These are phyloP conservation scores for Achroia grisella DNA, from an alignment of 1,140 invertebrate species.

Conservation along the genomic window DNA sequence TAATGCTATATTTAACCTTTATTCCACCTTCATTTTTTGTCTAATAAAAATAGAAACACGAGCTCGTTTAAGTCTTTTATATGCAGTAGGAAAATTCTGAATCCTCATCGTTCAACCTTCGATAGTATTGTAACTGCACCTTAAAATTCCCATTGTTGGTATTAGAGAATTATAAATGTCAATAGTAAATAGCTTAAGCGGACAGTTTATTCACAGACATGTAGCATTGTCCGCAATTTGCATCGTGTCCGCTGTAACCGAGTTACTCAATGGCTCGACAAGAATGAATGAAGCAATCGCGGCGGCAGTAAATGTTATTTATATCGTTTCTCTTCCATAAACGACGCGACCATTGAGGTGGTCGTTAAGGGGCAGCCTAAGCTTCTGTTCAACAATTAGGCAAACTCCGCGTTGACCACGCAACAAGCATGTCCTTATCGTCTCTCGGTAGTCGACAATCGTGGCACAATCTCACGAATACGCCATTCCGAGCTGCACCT, in stretches of 20 bases:
- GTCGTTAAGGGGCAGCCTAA: constrained; percentile 42
- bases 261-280: constrained; percentile 56
- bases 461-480: constrained; percentile 64
- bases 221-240: constrained; percentile 52
- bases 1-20: no score
- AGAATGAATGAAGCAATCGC: constrained; percentile 69
- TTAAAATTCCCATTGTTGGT: constrained; percentile 23
- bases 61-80: constrained; percentile 36
- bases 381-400: constrained; percentile 62
- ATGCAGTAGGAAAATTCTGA: constrained; percentile 2
- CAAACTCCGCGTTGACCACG: constrained; percentile 18
- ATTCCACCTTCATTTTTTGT: no score
- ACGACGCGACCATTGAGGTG: constrained; percentile 33
- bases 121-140: constrained; percentile 1
- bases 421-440: constrained; percentile 34
- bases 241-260: constrained; percentile 31
- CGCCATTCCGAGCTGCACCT: constrained; percentile 59
- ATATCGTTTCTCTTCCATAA: constrained; percentile 60
- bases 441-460: constrained; percentile 51
- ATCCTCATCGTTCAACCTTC: neutral
- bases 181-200: constrained; percentile 38
- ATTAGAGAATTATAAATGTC: constrained; percentile 41
- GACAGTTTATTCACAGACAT: constrained; percentile 42
- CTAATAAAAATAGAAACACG: neutral
- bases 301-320: constrained; percentile 53